Evolutionary conservation across 2,113 vertebrate genomes (phyloP).

Genomic region (Thomomys bottae): DNA sequence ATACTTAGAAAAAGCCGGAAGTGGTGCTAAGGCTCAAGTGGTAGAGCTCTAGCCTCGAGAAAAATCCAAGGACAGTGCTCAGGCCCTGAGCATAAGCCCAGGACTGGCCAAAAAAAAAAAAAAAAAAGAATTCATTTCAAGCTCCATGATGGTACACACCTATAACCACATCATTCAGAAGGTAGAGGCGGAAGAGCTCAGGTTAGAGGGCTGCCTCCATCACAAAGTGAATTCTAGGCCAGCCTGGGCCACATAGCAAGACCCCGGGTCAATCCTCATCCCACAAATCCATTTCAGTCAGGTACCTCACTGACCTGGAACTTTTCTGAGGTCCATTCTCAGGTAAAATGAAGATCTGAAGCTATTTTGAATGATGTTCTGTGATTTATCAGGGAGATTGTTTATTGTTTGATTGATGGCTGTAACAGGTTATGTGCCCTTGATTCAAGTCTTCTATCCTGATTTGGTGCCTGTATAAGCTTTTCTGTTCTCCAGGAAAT

Average conservation of each 20-base stretch:
- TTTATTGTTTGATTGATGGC: neutral
- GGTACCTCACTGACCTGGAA: neutral
- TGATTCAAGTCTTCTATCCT: neutral
- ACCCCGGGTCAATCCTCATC: neutral
- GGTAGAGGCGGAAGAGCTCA: too few relatives aligned
- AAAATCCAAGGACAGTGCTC: too few relatives aligned
- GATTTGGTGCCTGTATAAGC: neutral
- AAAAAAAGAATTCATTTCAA: neutral
- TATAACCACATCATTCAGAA: too few relatives aligned
- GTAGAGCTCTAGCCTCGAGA: too few relatives aligned
- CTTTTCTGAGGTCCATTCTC: neutral
- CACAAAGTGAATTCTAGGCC: too few relatives aligned
- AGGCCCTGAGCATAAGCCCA: too few relatives aligned
- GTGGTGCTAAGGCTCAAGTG: too few relatives aligned
- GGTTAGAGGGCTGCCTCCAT: too few relatives aligned
- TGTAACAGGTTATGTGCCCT: neutral
- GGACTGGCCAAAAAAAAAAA: too few relatives aligned
- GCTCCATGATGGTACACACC: too few relatives aligned
- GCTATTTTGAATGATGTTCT: neutral
- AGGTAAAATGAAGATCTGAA: neutral
- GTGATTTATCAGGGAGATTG: neutral
- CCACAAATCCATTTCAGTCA: constrained; percentile 24
- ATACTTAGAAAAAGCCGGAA: too few relatives aligned
- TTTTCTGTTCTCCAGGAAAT: neutral
- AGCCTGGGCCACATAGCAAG: neutral